Base-by-base conservation (phyloP, 2,113 vertebrate genomes). In the Alces alces region DNA sequence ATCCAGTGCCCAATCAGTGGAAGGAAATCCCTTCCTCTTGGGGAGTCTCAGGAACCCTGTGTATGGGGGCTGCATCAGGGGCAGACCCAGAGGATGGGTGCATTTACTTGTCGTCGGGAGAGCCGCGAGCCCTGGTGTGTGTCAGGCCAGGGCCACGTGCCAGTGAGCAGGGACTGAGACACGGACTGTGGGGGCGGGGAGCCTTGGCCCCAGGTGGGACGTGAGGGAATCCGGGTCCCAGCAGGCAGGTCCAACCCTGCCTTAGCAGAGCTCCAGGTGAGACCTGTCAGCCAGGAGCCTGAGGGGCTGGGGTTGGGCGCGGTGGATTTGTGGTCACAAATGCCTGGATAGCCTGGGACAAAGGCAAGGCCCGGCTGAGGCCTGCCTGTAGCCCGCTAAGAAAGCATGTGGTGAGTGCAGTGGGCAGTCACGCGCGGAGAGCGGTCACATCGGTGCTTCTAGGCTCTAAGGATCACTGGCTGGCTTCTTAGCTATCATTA, bases 301-400 rank as follows among this genome's bases (percentile, higher is more conserved):
- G 7, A 30, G 54, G 50, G 43, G 6, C 27, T 11, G 2, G 39
- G 2, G 1, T 2, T 11, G 39, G 45, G 23, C 50, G 39, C 19
- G 3, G 3, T 12, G 50, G 52, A 33, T 89, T 15, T 52, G 19
- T 60, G 87, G 23, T 33, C 19, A 61, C 5, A 17, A 25, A 60
- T 0, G 0, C 33, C 60, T 73, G 27, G 15, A 28, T 28, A 30
- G 10, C 9, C 43, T 0, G 0, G 39, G 60, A 52, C 17, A 21
- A 54, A 88, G 47, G 36, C 15, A 52, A 8, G n/a, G 64, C n/a
- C 52, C 3, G 13, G 16, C 8, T 1, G 5, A 55, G 7, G 39
- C 28, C 28, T 47, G 23, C 28, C 28, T 55, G 12, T 9, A 6
- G 3, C 23, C 30, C n/a, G 0, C 6, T 45, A 16, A 21, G 12